Evolutionary conservation across 2,113 vertebrate genomes (phyloP), one percentile per base, ranked within the genome.

Genomic region (Neogobius melanostomus): DNA sequence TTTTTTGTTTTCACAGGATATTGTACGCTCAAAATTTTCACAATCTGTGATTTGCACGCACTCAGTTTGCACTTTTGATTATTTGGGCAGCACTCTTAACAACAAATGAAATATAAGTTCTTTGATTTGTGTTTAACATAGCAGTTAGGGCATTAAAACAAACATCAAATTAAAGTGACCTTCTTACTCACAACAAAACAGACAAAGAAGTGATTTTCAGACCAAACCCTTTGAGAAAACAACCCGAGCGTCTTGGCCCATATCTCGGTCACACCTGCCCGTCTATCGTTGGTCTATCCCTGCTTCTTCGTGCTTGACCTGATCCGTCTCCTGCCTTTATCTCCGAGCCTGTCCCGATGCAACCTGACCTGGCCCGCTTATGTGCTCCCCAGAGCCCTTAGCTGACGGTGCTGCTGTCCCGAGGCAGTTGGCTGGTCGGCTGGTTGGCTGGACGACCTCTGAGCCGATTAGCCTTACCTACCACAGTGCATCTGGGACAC

Each of bases 401-500:
- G 14, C 50, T 51, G 50, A 36, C 2, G 14, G 14, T 7, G 12
- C 50, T 51, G 50, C 79, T 4, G 28, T 36, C 28, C 28, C 28
- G 28, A 36, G 28, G 28, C 28, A 36, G 53, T 56, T 81, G 78
- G 84, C 87, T 85, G 74, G 69, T 76, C 71, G 77, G 71, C 71
- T 52, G 70, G 64, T 70, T 44, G 68, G 72, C 71, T 42, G 56
- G 12, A 12, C 21, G 69, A 85, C 85, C 84, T 82, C 67, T 83
- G 85, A 57, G 62, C 75, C 76, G 79, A 86, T 89, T 86, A 86
- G 76, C 75, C 44, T 77, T 83, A 91, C 88, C 90, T 90, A 90
- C 90, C 87, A 76, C 90, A 88, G 87, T 80, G 80, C 43, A 73
- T 62, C 64, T 8, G 10, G 36, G 63, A 70, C 71, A 65, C 46